A percentile compares a stretch with the other conserved stretches of the same genome.
These are phyloP conservation scores for Matsumurasca onukii DNA, from an alignment of 1,140 invertebrate species.

Conservation along the genomic window DNA sequence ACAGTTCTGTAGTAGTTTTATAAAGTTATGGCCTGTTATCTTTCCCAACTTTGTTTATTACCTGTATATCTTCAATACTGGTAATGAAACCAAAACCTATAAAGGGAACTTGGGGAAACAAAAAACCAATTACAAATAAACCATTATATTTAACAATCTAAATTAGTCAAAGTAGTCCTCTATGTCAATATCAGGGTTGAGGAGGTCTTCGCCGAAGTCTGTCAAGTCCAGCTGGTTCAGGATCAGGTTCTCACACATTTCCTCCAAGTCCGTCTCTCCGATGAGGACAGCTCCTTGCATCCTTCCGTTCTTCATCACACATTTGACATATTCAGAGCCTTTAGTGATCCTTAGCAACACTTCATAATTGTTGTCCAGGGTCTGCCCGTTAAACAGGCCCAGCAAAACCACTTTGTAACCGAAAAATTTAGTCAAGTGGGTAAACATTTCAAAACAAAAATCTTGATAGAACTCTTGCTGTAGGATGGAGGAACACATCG, in stretches of 20 bases:
- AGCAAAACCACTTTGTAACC: slow-evolving; percentile 92
- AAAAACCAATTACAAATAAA: no score
- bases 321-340: slow-evolving; percentile 86
- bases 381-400: slow-evolving; percentile 94
- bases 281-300: slow-evolving; percentile 94
- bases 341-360: slow-evolving; percentile 84
- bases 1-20: no score
- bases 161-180: slow-evolving; percentile 98
- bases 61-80: no score
- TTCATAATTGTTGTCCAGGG: slow-evolving; percentile 80
- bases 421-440: slow-evolving; percentile 95
- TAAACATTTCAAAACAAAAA: slow-evolving; percentile 97
- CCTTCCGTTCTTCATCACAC: slow-evolving; percentile 80
- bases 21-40: no score
- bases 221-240: slow-evolving; percentile 91
- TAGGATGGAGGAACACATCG: slow-evolving; percentile 70
- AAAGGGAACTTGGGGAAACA: no score
- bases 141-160: background rate
- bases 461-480: slow-evolving; percentile 74
- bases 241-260: slow-evolving; percentile 98
- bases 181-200: slow-evolving; percentile 95
- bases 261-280: slow-evolving; percentile 96
- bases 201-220: slow-evolving; percentile 85
- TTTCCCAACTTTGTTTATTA: no score
- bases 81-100: no score